These are phyloP conservation scores for Lithophane leautieri DNA, from an alignment of 2,888 invertebrate genomes.

Conservation along the genomic window DNA sequence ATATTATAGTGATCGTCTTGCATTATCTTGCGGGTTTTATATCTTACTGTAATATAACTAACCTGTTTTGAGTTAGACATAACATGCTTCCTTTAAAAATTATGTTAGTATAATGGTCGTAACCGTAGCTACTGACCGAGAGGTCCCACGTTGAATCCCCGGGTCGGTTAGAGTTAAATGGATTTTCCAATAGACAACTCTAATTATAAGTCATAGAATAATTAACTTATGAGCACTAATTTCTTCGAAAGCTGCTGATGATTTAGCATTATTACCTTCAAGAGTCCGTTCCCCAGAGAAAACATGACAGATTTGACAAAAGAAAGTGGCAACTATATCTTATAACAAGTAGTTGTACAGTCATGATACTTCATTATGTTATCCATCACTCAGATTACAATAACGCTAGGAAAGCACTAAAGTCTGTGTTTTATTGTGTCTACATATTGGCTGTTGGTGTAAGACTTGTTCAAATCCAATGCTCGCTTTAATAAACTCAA, in stretches of 20 bases:
- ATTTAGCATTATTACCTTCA: constrained; percentile 16
- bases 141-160: background rate
- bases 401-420: constrained; percentile 1
- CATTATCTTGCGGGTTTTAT: background rate
- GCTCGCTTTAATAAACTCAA: background rate
- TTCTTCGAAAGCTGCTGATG: constrained; percentile 34
- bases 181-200: background rate
- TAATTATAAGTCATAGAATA: background rate
- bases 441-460: background rate
- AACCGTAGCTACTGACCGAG: background rate
- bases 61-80: background rate
- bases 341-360: constrained; percentile 15
- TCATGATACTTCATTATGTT: constrained; percentile 41
- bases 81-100: background rate
- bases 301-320: constrained; percentile 7
- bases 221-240: constrained; percentile 3
- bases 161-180: background rate
- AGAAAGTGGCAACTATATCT: constrained; percentile 32
- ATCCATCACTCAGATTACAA: constrained; percentile 3
- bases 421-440: constrained; percentile 4
- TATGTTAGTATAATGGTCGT: background rate
- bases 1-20: constrained; percentile 16
- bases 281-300: constrained; percentile 4
- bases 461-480: background rate
- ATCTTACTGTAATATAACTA: too few relatives aligned